Evolutionary conservation across 2,797 vertebrate species (phyloP), one percentile per base, ranked within the genome.

Genomic region (Anableps anableps): DNA sequence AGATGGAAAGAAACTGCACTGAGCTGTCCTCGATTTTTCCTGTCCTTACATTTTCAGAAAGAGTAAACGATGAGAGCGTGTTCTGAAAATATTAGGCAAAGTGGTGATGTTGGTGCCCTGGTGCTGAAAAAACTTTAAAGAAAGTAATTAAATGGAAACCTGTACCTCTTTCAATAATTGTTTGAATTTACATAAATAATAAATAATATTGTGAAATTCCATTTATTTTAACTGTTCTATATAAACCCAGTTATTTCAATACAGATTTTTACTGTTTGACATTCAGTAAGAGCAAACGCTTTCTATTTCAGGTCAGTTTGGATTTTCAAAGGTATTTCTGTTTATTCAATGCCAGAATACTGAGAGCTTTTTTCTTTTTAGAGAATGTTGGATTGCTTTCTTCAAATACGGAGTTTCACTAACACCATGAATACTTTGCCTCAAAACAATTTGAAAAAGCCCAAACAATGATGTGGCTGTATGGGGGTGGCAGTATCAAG

Each of bases 21-120:
- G 80, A 93, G 90, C 92, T 93, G 91, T 92, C 90, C 76, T 86
- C 80, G 86, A 80, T 92, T 90, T 91, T 85, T 89, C 77, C 21
- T 68, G 64, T 74, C 77, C 51, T 38, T 84, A 47, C 77, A 74
- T 88, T 90, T 93, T 80, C 80, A 82, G 84, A 90, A n/a, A 90
- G 87, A 91, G 85, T 58, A 81, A 83, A 86, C 72, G 45, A 80
- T 53, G 66, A 82, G 47, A 58, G 26, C 34, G 60, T 16, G 0
- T 13, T 86, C 72, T 53, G 75, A 82, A 79, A 88, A 78, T 77
- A 85, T 80, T 79, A 92, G 55, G 86, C 84, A 84, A 83, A 68
- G 64, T 36, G 80, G 50, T 34, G 76, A 80, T 62, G 78, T 81
- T 66, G 53, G 76, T 70, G 81, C 51, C 72, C 77, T 48, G 60